Evolutionary conservation across 2,113 vertebrate genomes (phyloP), one percentile per base, ranked within the genome.

Genomic region (Poecile atricapillus): DNA sequence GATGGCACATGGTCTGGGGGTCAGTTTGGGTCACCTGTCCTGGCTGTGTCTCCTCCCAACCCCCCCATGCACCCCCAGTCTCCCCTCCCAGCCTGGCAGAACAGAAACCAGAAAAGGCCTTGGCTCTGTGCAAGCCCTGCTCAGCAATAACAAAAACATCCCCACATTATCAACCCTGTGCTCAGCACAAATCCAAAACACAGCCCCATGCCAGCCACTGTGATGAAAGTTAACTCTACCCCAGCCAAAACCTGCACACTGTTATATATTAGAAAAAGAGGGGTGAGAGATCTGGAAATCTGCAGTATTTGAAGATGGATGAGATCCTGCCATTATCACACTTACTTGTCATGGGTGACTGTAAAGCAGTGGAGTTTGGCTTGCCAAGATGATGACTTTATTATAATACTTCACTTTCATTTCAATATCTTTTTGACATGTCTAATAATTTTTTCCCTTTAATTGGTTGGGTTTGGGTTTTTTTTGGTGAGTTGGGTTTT

Each of bases 361-460:
- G 47, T 89, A 87, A 84, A 59, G 62, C 53, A 19, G 5, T 5
- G 3, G 65, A 64, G n/a, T 68, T 91, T 69, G 83, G 53, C 58
- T 69, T 89, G 47, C 37, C 58, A 69, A 64, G 81, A 25, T 84
- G 56, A 92, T 64, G 49, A 49, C 25, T 87, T 89, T 73, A 85
- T 95, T 85, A 83, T 43, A 79, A 64, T 53, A 82, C 39, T 67
- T 79, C 35, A 63, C 60, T 60, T 79, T 68, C 56, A 68, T 89
- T 85, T 96, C 62, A 60, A 55, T 84, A 58, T 41, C 35, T 79
- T 94, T 83, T 85, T 85, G 58, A 53, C 65, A 79, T 20, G 35
- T 52, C 44, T 84, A 64, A 73, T 50, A 59, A 13, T 52, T 81
- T 91, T 91, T 71, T 70, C 33, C 41, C 19, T 39, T 2, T 24